Evolutionary conservation across 2,888 invertebrate species (phyloP), one percentile per base, ranked within the genome.

Genomic region (Adela reaumurella): DNA sequence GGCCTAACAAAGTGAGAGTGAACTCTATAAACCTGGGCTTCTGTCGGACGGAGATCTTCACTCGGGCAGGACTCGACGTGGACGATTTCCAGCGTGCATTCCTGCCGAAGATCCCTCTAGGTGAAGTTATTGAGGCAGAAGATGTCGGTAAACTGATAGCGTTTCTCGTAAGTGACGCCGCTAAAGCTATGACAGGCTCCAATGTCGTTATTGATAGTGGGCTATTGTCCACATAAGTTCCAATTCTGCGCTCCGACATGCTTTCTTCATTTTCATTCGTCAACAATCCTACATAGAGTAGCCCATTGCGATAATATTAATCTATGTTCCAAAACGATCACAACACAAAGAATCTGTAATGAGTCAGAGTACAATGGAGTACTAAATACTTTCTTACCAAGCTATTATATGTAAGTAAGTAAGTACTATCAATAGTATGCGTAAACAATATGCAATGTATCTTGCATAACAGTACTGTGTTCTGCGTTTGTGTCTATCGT

Each of bases 161-260:
- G 6, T 95, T 92, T 66, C 74, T 96, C 49, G 93, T 94, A 2
- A 88, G 90, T 48, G 85, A 88, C 48, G 81, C 84, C 51, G 84
- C 90, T 4, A 88, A 88, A 54, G 92, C 89, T 63, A 88, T 89
- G 14, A 95, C 94, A 3, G 94, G 93, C 5, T 87, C 83, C 28
- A 85, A 84, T 44, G 58, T 95, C 17, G 87, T 91, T 1, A 87
- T 94, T 5, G 95, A 95, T 73, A 95, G 95, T 16, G 95, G 95
- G 2, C 53, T 45, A 14, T 14, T 35, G 3, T 8, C 24, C 10
- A 24, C 11, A 14, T 24, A 24, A 24, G 24, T 24, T 24, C n/a
- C n/a, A n/a, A 24, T 24, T 24, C 5, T 24, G 24, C 24, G 8
- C 8, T 24, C 8, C n/a, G n/a, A n/a, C n/a, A n/a, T n/a, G n/a